These are phyloP conservation scores for Pogoniulus pusillus DNA, from an alignment of 2,797 vertebrate genomes.

Conservation along the genomic window DNA sequence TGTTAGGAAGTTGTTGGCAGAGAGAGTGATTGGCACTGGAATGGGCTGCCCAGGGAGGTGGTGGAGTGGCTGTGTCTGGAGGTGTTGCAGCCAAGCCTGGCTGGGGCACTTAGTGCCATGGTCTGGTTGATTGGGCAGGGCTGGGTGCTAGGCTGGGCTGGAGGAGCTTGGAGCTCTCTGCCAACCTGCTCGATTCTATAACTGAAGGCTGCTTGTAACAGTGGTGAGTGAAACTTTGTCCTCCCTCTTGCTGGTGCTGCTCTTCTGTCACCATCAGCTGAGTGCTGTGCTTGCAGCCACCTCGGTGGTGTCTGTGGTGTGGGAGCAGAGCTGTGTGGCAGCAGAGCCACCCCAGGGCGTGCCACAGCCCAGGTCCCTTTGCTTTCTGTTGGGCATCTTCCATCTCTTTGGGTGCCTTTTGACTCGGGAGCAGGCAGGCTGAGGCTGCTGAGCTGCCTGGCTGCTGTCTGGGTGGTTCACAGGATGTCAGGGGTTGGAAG, in stretches of 20 bases:
- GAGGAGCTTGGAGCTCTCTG: too few relatives aligned
- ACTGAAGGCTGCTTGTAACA: constrained; percentile 22
- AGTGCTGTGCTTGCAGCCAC: constrained; percentile 66
- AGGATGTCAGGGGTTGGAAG: too few relatives aligned
- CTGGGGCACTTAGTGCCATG: too few relatives aligned
- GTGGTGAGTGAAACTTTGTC: constrained; percentile 44
- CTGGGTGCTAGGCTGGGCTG: too few relatives aligned
- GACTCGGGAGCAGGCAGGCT: constrained; percentile 5
- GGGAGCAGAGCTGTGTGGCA: constrained; percentile 71
- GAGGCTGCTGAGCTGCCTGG: not conserved
- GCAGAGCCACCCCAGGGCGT: constrained; percentile 38
- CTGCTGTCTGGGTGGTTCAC: too few relatives aligned
- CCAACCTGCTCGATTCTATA: too few relatives aligned
- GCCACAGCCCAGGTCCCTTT: constrained; percentile 23
- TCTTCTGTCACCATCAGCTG: constrained; percentile 56
- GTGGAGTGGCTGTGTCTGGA: too few relatives aligned
- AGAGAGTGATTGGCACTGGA: too few relatives aligned
- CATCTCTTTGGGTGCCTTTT: constrained; percentile 27
- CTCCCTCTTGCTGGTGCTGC: not conserved
- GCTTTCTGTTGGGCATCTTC: constrained; percentile 39
- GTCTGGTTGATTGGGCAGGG: too few relatives aligned
- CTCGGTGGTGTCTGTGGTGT: constrained; percentile 72
- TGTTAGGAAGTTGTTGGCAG: too few relatives aligned
- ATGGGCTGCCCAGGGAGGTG: too few relatives aligned
- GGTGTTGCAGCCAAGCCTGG: too few relatives aligned